A percentile compares a stretch with the other conserved stretches of the same genome.
These are phyloP conservation scores for Galerucella nymphaeae DNA, from an alignment of 2,888 invertebrate species.

Conservation along the genomic window DNA sequence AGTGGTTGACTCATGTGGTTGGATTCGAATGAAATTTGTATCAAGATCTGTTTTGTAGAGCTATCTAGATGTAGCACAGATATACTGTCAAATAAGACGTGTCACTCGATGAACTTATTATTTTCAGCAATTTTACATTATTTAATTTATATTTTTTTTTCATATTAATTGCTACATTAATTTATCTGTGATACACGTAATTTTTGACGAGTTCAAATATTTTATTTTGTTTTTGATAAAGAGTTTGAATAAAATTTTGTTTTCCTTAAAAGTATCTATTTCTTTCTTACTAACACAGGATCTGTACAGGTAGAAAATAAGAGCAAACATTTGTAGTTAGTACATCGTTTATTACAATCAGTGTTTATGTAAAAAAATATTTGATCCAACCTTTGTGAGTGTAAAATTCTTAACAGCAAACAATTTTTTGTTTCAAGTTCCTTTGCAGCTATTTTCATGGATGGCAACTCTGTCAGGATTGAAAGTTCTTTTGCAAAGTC, in stretches of 20 bases:
- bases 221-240: not conserved
- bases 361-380: too few relatives aligned
- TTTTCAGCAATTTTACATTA: too few relatives aligned
- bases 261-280: too few relatives aligned
- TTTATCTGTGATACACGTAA: constrained; percentile 24
- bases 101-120: too few relatives aligned
- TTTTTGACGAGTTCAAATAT: not conserved
- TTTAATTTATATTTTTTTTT: too few relatives aligned
- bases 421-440: constrained; percentile 15
- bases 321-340: too few relatives aligned
- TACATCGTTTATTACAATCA: too few relatives aligned
- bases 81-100: not conserved
- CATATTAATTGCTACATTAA: constrained; percentile 8
- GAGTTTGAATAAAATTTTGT: not conserved
- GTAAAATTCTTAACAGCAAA: not conserved
- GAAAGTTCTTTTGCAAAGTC: constrained; percentile 73
- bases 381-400: too few relatives aligned
- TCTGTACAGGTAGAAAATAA: too few relatives aligned
- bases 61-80: constrained; percentile 12
- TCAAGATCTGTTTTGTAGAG: not conserved
- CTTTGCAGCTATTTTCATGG: constrained; percentile 72
- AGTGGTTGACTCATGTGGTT: constrained; percentile 68
- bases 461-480: constrained; percentile 73
- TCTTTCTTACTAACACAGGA: too few relatives aligned
- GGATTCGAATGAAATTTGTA: constrained; percentile 58